Base-by-base conservation (phyloP, 2,797 vertebrate genomes). In the Pelochelys cantorii region DNA sequence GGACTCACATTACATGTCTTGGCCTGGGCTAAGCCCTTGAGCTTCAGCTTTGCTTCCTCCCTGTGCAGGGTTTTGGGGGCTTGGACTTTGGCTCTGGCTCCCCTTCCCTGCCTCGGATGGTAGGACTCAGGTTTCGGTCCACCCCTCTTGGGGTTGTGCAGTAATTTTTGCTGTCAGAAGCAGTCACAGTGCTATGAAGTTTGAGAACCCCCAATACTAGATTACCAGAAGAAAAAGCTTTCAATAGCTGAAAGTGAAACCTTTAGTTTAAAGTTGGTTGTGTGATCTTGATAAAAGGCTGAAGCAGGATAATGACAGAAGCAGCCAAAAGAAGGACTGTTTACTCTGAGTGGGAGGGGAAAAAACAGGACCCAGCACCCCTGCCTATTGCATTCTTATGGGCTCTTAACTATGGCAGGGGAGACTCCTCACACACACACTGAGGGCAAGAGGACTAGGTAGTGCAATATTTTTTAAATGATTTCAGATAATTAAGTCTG, bases 241-340 rank as follows among this genome's bases (percentile, higher is more conserved):
- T 52, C n/a, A 29, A 48, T 25, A 13, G 1, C 1, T 53, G 25
- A 92, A 48, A 34, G 84, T 59, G 0, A 88, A 52, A 88, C 87
- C 5, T 11, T 59, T 79, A 25, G 1, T 84, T 37, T 42, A 79
- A 59, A 86, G 27, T 1, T 1, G 15, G 89, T 60, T 74, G 31
- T 29, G 34, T 4, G 11, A 2, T 13, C 57, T 29, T 59, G 74
- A 77, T 14, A 6, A 9, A 79, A 0, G 0, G 89, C 31, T 7
- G 6, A 88, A 7, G n/a, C 48, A 88, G 81, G 8, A 86, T 48
- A 13, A 59, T 0, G 1, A 13, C 20, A 90, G 42, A 77, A 52
- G 42, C 25, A 77, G 12, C 25, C 13, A 15, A 75, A 75, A 13
- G 25, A 34, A 31, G 52, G 29, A 4, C 48, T 71, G 2, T 2